A percentile compares a stretch with the other conserved stretches of the same genome.
phyloP scores from a whole-genome alignment of 1,140 invertebrate genomes.

The Bombus fervidus region DNA sequence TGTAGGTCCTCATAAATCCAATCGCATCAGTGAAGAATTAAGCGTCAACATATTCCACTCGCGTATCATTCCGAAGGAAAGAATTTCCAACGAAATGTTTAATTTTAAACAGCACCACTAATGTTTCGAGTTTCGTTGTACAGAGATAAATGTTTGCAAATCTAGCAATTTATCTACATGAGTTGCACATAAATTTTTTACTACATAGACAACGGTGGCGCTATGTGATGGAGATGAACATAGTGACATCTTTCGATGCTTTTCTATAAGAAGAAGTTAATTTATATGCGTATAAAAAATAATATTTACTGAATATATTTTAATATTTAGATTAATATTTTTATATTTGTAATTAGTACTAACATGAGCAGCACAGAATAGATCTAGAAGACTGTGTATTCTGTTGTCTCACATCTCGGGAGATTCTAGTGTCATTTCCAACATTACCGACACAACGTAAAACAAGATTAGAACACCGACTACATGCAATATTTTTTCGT shows the following conservation, averaged over 20 bases:
- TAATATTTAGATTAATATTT: neutral
- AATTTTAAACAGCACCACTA: neutral
- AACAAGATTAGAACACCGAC: neutral
- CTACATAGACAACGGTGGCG: neutral
- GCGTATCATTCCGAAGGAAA: neutral
- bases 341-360: neutral
- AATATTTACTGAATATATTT: neutral
- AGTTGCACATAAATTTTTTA: neutral
- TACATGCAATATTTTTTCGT: too few relatives aligned
- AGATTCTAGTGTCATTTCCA: neutral
- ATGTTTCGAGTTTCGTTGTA: conserved; percentile 15
- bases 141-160: conserved; percentile 28
- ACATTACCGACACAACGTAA: neutral
- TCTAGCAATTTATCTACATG: conserved; percentile 5
- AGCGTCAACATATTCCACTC: neutral
- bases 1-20: conserved; percentile 36
- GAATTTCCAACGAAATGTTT: neutral
- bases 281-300: neutral
- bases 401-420: too few relatives aligned
- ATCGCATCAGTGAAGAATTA: neutral
- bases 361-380: too few relatives aligned
- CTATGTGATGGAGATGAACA: neutral
- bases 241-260: neutral
- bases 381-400: too few relatives aligned
- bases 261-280: neutral